Evolutionary conservation across 2,113 vertebrate species (phyloP), one percentile per base, ranked within the genome.

Genomic region (Oxyura jamaicensis): DNA sequence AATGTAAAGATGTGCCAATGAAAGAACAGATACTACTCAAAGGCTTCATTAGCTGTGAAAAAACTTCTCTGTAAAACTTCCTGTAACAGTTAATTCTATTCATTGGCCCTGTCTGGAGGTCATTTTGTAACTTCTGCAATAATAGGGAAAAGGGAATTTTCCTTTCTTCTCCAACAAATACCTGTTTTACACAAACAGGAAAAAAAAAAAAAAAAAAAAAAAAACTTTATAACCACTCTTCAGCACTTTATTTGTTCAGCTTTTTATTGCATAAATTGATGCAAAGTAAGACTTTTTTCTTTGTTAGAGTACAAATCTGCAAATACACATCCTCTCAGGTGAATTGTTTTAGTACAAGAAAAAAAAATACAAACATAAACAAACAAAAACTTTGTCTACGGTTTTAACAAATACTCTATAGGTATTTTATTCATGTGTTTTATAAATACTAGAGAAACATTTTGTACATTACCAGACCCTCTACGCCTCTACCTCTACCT

Each of bases 191-290:
- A 62, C 8, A 71, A 69, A 44, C 3, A 88, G 13, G 7, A 10
- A 23, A 41, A 55, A 66, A 55, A 52, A 26, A 52, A 1, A 2
- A 5, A n/a, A 5, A 33, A 56, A 67, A 0, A 0, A 23, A 6
- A 50, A 22, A 65, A 50, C 10, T 42, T 23, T 50, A 83, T 42
- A 8, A 44, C 11, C 3, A 29, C 3, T 67, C 6, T 11, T 81
- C 29, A 62, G 25, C 12, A 17, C 26, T 74, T 35, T 58, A 3
- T 14, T 74, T 46, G 33, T 71, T 82, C 41, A 74, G 13, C 22
- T 56, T 90, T 67, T 60, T 52, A 19, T 6, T 65, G 39, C 10
- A 41, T 29, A 65, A 73, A 39, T 25, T 42, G 21, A 58, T 39
- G 17, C 3, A 68, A 6, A 0, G 1, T 11, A 65, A 89, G 86